phyloP scores from a whole-genome alignment of 2,797 vertebrate species.

The Muraenolepis orangiensis region DNA sequence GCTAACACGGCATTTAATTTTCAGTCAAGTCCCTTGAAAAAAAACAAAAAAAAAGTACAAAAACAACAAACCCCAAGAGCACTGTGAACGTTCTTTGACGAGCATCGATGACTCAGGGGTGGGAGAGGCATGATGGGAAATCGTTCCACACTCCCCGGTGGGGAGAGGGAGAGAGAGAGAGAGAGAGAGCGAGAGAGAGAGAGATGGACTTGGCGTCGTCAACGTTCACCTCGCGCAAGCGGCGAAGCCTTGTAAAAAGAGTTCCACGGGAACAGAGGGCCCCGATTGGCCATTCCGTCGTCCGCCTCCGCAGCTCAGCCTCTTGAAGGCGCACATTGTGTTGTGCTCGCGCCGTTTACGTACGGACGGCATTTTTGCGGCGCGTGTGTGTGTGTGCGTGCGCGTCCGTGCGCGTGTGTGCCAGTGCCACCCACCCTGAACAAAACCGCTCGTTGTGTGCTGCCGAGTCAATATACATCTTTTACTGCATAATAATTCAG shows the following conservation, averaged over 20 bases:
- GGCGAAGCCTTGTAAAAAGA: not conserved
- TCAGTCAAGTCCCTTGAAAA: slow-evolving; percentile 56
- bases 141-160: slow-evolving; percentile 34
- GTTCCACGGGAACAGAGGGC: not conserved
- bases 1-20: slow-evolving; percentile 62
- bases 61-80: slow-evolving; percentile 33
- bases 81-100: slow-evolving; percentile 57
- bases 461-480: slow-evolving; percentile 4
- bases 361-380: too few species aligned
- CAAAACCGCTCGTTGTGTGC: not conserved
- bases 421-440: not conserved
- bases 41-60: not conserved
- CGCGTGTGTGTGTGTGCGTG: not conserved
- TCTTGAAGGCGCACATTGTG: not conserved
- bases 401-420: not conserved
- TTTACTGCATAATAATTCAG: not conserved
- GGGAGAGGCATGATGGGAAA: slow-evolving; percentile 20
- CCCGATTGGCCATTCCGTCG: not conserved
- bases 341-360: not conserved
- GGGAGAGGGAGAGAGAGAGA: too few species aligned
- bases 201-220: too few species aligned
- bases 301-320: not conserved
- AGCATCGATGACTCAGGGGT: slow-evolving; percentile 38
- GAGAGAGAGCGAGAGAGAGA: too few species aligned
- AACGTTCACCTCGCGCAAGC: not conserved